phyloP scores from a whole-genome alignment of 1,140 invertebrate species.

The Brachionus calyciflorus region DNA sequence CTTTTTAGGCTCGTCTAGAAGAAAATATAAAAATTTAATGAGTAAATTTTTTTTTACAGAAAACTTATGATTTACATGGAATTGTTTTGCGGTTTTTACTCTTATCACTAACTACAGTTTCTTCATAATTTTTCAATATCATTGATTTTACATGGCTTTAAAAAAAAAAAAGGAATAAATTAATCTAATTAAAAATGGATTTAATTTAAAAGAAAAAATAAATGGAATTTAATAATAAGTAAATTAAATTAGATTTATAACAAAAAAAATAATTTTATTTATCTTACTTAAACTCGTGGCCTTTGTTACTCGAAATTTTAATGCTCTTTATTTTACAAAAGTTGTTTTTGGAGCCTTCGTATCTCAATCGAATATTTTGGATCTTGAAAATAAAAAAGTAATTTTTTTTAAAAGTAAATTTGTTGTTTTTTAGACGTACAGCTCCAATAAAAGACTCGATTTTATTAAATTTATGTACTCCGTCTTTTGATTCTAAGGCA shows the following conservation, averaged over 20 bases:
- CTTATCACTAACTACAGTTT: neutral
- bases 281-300: constrained; percentile 29
- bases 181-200: no score
- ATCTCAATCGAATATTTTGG: constrained; percentile 17
- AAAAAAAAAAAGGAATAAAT: no score
- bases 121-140: neutral
- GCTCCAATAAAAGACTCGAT: neutral
- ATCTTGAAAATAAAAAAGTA: constrained; percentile 4
- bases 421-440: neutral
- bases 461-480: constrained; percentile 15
- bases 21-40: neutral
- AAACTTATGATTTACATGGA: neutral
- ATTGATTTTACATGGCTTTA: neutral
- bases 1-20: neutral
- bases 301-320: constrained; percentile 20
- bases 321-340: constrained; percentile 39
- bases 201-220: no score
- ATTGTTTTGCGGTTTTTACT: neutral
- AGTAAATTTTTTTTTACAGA: neutral
- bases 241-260: neutral
- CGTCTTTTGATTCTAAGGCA: neutral
- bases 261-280: neutral
- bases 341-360: constrained; percentile 1
- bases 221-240: no score
- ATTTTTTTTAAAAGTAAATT: neutral